A percentile compares a stretch with the other conserved stretches of the same genome.
These are phyloP conservation scores for Thereva nobilitata DNA, from an alignment of 2,888 invertebrate genomes.

Conservation along the genomic window DNA sequence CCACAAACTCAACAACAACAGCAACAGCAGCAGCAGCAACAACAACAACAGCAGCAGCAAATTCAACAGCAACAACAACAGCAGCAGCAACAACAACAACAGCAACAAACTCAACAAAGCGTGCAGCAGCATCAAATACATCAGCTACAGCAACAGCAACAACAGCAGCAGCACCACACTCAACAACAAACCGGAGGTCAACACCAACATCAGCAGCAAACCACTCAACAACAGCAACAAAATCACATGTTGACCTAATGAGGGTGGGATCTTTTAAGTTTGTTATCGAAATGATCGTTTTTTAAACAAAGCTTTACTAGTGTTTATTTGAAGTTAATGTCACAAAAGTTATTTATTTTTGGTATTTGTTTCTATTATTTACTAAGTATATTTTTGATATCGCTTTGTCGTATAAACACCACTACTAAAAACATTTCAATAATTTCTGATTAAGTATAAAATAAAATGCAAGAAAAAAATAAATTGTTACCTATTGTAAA, in stretches of 20 bases:
- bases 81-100: conserved; percentile 55
- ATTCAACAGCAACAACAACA: conserved; percentile 61
- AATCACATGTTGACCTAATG: conserved; percentile 51
- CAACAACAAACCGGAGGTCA: conserved; percentile 47
- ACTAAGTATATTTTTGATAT: too few relatives aligned
- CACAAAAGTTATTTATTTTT: too few relatives aligned
- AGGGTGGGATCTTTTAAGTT: background rate
- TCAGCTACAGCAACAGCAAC: conserved; percentile 47
- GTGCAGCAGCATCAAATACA: conserved; percentile 43
- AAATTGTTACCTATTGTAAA: too few relatives aligned
- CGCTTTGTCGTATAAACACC: too few relatives aligned
- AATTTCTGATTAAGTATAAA: too few relatives aligned
- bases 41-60: conserved; percentile 49
- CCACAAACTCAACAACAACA: conserved; percentile 47
- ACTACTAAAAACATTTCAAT: too few relatives aligned
- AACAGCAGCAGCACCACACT: conserved; percentile 48
- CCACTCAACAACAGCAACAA: conserved; percentile 46
- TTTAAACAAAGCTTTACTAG: too few relatives aligned
- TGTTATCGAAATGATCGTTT: too few relatives aligned
- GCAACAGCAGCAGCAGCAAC: conserved; percentile 44
- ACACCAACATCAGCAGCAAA: conserved; percentile 42
- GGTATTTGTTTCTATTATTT: too few relatives aligned
- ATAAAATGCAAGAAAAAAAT: too few relatives aligned
- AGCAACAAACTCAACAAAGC: conserved; percentile 40
- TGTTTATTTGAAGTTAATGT: too few relatives aligned